A percentile compares a stretch with the other conserved stretches of the same genome.
Evolutionary conservation across 23 tunicate genomes (phyloP).

Genomic region (Styela clava): DNA sequence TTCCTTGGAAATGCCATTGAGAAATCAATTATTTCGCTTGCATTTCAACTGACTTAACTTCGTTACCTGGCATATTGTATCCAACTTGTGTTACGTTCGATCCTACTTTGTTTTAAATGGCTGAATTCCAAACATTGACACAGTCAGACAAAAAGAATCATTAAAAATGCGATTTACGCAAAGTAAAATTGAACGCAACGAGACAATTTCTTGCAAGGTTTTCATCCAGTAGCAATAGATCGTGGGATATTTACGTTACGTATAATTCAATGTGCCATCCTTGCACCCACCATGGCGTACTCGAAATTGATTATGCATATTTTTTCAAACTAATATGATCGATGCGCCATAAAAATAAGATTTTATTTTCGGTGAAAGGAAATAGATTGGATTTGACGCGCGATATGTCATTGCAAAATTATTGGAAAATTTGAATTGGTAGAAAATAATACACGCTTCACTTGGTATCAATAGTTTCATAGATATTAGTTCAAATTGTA

Average conservation of each 20-base stretch:
- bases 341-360: neutral
- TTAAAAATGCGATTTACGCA: neutral
- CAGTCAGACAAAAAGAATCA: neutral
- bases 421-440: neutral
- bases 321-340: neutral
- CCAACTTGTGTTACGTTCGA: neutral
- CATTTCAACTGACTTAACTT: neutral
- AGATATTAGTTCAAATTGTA: no score
- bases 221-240: no score
- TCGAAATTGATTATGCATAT: no score
- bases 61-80: neutral
- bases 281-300: no score
- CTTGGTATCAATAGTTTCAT: no score
- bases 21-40: neutral
- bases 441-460: no score
- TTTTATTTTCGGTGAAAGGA: neutral
- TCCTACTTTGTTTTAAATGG: neutral
- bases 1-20: neutral
- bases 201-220: no score
- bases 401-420: neutral
- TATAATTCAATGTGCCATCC: no score
- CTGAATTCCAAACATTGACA: neutral
- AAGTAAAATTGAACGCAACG: no score
- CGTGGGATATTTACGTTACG: no score
- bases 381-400: neutral